phyloP scores from a whole-genome alignment of 2,797 vertebrate species.

The Prionace glauca region DNA sequence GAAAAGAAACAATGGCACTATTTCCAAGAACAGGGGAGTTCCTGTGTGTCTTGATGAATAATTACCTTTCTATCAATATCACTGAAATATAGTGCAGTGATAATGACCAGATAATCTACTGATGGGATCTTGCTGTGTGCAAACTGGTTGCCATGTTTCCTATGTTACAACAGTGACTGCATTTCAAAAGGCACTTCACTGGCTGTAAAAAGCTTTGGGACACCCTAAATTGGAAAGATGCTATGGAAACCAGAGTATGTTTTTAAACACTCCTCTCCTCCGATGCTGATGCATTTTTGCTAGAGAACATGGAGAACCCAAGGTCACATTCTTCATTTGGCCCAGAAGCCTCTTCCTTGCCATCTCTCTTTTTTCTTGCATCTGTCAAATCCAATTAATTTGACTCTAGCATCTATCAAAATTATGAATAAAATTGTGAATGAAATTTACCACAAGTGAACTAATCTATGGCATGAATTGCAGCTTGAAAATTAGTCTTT shows the following conservation, averaged over 20 bases:
- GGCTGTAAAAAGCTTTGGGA: not conserved
- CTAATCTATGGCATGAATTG: not conserved
- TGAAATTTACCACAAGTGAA: not conserved
- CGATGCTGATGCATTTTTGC: not conserved
- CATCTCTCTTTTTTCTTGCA: not conserved
- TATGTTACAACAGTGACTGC: not conserved
- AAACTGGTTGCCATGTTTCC: not conserved
- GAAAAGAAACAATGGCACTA: not conserved
- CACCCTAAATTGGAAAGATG: not conserved
- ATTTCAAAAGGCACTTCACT: not conserved
- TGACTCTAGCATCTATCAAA: not conserved
- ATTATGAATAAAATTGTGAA: not conserved
- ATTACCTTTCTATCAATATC: not conserved
- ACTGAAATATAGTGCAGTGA: not conserved
- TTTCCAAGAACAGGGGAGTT: not conserved
- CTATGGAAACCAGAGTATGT: not conserved
- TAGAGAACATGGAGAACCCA: too few relatives aligned
- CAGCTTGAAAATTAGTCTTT: not conserved
- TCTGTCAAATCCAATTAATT: not conserved
- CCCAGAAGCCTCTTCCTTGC: not conserved
- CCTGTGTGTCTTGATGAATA: not conserved
- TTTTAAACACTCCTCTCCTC: not conserved
- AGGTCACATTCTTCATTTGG: not conserved
- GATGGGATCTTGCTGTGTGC: not conserved
- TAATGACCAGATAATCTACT: not conserved